These are phyloP conservation scores for Spongia lamella DNA, from an alignment of 37 sponge, comb jelly and placozoan species.

Conservation along the genomic window DNA sequence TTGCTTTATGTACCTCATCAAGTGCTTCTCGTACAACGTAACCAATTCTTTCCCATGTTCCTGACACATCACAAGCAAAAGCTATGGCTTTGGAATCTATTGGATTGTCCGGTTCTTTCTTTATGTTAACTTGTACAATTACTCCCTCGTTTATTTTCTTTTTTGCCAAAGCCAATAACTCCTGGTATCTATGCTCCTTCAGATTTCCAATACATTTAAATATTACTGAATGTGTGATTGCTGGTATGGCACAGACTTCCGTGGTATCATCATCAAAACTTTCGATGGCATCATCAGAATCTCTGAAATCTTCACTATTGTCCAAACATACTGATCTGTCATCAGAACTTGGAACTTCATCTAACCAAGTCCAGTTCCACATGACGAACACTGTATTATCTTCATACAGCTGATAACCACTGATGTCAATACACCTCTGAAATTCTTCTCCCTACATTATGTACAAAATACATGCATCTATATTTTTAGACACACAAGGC, in stretches of 20 bases:
- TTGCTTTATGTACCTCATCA: slow-evolving; percentile 9
- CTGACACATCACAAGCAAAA: background rate
- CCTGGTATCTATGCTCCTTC: background rate
- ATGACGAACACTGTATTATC: too few species aligned
- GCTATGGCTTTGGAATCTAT: slow-evolving; percentile 6
- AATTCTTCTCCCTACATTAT: too few species aligned
- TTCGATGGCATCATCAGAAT: too few species aligned
- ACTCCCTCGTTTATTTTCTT: background rate
- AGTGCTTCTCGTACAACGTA: background rate
- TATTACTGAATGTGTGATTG: background rate
- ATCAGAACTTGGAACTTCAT: too few species aligned
- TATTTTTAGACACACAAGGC: too few species aligned
- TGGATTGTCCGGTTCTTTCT: background rate
- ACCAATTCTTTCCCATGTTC: background rate
- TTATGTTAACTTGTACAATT: background rate
- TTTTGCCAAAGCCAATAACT: background rate
- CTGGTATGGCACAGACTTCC: background rate
- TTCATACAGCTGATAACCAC: too few species aligned
- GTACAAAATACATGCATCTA: too few species aligned
- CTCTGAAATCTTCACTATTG: too few species aligned
- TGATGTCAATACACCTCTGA: too few species aligned
- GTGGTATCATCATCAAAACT: too few species aligned
- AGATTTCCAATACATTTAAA: slow-evolving; percentile 4
- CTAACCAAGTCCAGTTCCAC: too few species aligned
- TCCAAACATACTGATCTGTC: too few species aligned